Percentiles rank a stretch among this genome's conserved stretches.
phyloP scores from a whole-genome alignment of 1,140 invertebrate genomes.

The Capitella teleta region DNA sequence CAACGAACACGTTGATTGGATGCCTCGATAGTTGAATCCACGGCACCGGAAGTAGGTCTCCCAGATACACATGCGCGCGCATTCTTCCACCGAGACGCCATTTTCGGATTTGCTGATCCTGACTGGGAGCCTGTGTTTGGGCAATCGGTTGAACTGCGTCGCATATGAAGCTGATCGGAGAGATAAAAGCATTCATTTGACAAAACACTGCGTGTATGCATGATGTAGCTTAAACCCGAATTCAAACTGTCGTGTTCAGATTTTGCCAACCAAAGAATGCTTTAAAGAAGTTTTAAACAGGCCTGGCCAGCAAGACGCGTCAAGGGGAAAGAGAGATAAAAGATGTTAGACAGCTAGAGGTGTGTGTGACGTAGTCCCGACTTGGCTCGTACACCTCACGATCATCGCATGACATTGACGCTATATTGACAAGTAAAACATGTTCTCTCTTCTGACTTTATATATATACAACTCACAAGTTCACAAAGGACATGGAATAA shows the following conservation, averaged over 20 bases:
- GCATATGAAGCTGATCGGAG: conserved; percentile 2
- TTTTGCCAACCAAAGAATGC: too few species aligned
- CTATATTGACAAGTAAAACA: too few species aligned
- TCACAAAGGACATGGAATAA: background rate
- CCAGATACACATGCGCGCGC: conserved; percentile 31
- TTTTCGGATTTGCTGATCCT: background rate
- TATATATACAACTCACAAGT: background rate
- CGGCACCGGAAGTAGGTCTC: conserved; percentile 29
- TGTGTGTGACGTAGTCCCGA: too few species aligned
- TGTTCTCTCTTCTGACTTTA: background rate
- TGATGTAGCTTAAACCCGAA: background rate
- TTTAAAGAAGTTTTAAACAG: background rate
- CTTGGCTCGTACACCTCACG: too few species aligned
- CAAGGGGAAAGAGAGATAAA: background rate
- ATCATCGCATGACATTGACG: too few species aligned
- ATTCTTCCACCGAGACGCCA: conserved; percentile 20
- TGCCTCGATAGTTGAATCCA: conserved; percentile 30
- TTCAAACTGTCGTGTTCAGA: background rate
- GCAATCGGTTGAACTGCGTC: conserved; percentile 3
- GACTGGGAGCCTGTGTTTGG: conserved; percentile 1
- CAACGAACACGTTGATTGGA: conserved; percentile 24
- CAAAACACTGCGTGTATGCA: background rate
- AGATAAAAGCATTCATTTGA: background rate
- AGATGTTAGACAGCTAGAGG: too few species aligned
- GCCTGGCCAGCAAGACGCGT: background rate